Evolutionary conservation across 2,797 vertebrate species (phyloP).

Genomic region (Silurus lanzhouensis): DNA sequence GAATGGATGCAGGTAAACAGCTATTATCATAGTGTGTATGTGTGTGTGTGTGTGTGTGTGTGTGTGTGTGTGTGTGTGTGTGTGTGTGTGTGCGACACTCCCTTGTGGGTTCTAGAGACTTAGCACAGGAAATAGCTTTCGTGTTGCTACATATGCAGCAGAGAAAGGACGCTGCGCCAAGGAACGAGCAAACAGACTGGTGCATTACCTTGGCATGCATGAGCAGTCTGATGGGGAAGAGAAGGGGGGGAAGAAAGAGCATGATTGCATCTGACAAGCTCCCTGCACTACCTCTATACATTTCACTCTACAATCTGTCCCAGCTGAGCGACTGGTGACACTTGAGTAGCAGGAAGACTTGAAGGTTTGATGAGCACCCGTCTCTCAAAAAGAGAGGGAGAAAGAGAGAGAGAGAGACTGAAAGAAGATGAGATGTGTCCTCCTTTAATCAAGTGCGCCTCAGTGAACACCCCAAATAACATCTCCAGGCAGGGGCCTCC

Average conservation of each 20-base stretch:
- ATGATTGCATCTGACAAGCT: slow-evolving; percentile 59
- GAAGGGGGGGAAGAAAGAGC: slow-evolving; percentile 21
- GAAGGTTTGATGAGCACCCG: slow-evolving; percentile 70
- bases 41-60: slow-evolving; percentile 20
- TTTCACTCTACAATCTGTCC: slow-evolving; percentile 43
- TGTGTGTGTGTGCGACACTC: slow-evolving; percentile 34
- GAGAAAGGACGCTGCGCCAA: slow-evolving; percentile 13
- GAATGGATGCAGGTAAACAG: slow-evolving; percentile 52
- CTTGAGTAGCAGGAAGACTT: slow-evolving; percentile 70
- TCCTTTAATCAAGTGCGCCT: slow-evolving; percentile 73
- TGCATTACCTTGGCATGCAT: slow-evolving; percentile 38
- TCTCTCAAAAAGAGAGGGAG: slow-evolving; percentile 58
- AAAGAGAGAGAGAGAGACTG: neutral
- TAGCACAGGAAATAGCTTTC: slow-evolving; percentile 50
- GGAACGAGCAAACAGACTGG: slow-evolving; percentile 18
- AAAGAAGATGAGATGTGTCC: slow-evolving; percentile 60
- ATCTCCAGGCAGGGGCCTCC: slow-evolving; percentile 71
- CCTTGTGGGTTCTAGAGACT: slow-evolving; percentile 47
- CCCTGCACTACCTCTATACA: slow-evolving; percentile 40
- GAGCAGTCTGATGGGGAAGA: slow-evolving; percentile 43
- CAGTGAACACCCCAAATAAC: slow-evolving; percentile 70
- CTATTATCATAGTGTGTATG: slow-evolving; percentile 32
- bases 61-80: slow-evolving; percentile 26
- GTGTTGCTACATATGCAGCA: slow-evolving; percentile 54
- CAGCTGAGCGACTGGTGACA: slow-evolving; percentile 54